Base-by-base conservation (phyloP, 2,797 vertebrate genomes). In the Rhinatrema bivittatum region DNA sequence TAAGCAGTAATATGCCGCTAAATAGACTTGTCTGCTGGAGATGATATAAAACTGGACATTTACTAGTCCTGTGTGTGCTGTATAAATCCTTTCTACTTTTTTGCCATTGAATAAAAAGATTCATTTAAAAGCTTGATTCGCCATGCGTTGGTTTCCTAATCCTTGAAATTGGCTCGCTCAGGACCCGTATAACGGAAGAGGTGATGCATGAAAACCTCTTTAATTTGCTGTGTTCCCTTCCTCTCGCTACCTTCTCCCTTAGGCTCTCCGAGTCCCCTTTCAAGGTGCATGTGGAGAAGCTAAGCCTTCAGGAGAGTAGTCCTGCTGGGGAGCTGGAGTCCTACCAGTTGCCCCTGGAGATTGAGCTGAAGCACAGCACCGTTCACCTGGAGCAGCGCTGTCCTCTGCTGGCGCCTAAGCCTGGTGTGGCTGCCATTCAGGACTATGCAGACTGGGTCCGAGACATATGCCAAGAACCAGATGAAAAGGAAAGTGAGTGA, bases 221-320 rank as follows among this genome's bases (percentile, higher is more conserved):
- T n/a, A n/a, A n/a, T n/a, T n/a, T n/a, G n/a, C n/a, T n/a, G n/a
- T n/a, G n/a, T n/a, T n/a, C n/a, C n/a, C n/a, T n/a, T n/a, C n/a
- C n/a, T n/a, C n/a, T n/a, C n/a, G n/a, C n/a, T n/a, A n/a, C n/a
- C 16, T 7, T 19, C 2, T 24, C 5, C 17, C 4, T 7, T 20
- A 98, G 94, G 2, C 68, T 94, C 16, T 65, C 63, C 0, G 89
- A 91, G 16, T 88, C 86, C 14, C 76, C 88, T 17, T 97, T 90
- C 61, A 95, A 93, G 70, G 90, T 97, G 31, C 69, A 79, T 1
- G 1, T 97, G 51, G 91, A 97, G 78, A 91, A 87, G 54, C 56
- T 98, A 37, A 87, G 67, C 30, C 57, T 89, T 53, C 72, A 77
- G 28, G 60, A 81, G 4, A 61, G 51, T 35, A 68, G 7, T 28